phyloP scores from a whole-genome alignment of 1,140 invertebrate species.

The Aphidius ervi region DNA sequence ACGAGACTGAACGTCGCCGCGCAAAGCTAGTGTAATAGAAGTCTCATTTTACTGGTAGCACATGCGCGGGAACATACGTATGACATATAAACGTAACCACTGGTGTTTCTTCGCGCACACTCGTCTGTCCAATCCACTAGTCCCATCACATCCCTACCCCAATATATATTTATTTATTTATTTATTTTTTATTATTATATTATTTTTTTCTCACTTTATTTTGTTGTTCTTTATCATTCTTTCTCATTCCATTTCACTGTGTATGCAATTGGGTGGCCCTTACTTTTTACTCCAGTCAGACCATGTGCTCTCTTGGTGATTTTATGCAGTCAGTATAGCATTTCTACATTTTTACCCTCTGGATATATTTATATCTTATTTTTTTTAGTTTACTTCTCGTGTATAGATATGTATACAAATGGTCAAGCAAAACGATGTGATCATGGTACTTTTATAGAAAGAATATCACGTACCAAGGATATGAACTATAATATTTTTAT shows the following conservation, averaged over 20 bases:
- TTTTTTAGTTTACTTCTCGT: no score
- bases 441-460: no score
- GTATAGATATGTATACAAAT: no score
- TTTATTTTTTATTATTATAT: background rate
- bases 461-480: no score
- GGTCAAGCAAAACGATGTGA: no score
- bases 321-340: no score
- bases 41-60: conserved; percentile 24
- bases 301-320: no score
- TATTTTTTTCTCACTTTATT: background rate
- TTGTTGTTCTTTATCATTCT: background rate
- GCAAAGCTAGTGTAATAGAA: conserved; percentile 31
- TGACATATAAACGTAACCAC: background rate
- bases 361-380: no score
- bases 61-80: conserved; percentile 21
- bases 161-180: no score
- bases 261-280: background rate
- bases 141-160: background rate
- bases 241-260: background rate
- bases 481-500: no score
- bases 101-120: conserved; percentile 8
- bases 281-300: no score
- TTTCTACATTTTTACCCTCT: no score
- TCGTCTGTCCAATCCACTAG: conserved; percentile 16
- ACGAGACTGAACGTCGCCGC: conserved; percentile 48